phyloP scores from a whole-genome alignment of 1,140 invertebrate species.

The Asbolus verrucosus region DNA sequence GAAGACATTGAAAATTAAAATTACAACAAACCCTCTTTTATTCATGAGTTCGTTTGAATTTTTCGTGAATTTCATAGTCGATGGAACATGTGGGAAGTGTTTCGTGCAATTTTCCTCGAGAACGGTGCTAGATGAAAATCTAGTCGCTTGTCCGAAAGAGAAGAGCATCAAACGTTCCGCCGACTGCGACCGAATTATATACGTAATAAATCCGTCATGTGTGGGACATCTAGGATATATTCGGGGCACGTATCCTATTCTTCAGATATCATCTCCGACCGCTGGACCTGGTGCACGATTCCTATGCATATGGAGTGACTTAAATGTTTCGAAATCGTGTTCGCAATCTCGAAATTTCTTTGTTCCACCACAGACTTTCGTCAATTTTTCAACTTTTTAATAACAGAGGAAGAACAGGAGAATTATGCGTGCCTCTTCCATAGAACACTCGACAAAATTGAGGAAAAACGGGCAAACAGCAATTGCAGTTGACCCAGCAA shows the following conservation, averaged over 20 bases:
- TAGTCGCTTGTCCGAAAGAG: slow-evolving; percentile 33
- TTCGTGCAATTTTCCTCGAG: slow-evolving; percentile 26
- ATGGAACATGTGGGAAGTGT: slow-evolving; percentile 1
- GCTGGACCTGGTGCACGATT: slow-evolving; percentile 33
- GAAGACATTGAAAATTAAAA: slow-evolving; percentile 33
- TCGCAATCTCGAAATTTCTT: slow-evolving; percentile 32
- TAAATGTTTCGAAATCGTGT: slow-evolving; percentile 26
- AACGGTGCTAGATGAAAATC: slow-evolving; percentile 40
- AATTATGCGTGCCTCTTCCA: too few relatives aligned
- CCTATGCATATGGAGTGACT: slow-evolving; percentile 25
- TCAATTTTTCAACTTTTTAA: neutral
- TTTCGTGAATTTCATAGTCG: neutral
- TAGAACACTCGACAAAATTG: too few relatives aligned
- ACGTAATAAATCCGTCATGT: slow-evolving; percentile 49
- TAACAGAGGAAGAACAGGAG: neutral
- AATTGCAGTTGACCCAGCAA: slow-evolving; percentile 18
- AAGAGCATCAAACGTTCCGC: slow-evolving; percentile 45
- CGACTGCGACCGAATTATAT: slow-evolving; percentile 44
- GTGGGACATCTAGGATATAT: slow-evolving; percentile 51
- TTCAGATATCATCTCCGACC: slow-evolving; percentile 44
- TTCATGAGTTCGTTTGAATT: slow-evolving; percentile 9
- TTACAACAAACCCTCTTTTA: slow-evolving; percentile 29
- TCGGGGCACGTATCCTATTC: slow-evolving; percentile 47
- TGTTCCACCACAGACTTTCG: neutral
- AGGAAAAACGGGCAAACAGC: too few relatives aligned